Base-by-base conservation (phyloP, 2,888 invertebrate species). In the Eristalis arbustorum region DNA sequence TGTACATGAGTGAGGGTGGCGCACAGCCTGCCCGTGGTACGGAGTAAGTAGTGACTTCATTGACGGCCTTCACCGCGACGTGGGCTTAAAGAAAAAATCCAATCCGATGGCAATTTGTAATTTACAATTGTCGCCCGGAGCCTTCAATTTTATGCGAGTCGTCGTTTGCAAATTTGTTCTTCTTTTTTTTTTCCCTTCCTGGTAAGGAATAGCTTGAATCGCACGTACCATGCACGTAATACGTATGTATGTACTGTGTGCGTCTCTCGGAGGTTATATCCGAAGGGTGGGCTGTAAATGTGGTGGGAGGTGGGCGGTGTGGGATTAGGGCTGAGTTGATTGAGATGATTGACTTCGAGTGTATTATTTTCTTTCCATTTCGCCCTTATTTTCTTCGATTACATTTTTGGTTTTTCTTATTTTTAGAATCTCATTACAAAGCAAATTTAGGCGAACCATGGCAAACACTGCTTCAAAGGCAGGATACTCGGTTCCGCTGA, bases 121-220 rank as follows among this genome's bases (percentile, higher is more conserved):
- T 87, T 87, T 87, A 75, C 87, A 87, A 87, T 87, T 87, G 87
- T 82, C 87, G 87, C 87, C 87, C 72, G 62, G 78, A 82, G 85
- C 74, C 73, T 40, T 62, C 82, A 78, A 75, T 79, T 75, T 14
- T 71, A 62, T 72, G 62, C 59, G 31, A 40, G 74, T 66, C 69
- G 68, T 79, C 79, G 84, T 79, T 71, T 71, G 67, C 64, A 79
- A 71, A 74, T 78, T 72, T 49, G 57, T 28, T 63, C 31, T 72
- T 49, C 62, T 31, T 63, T 31, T 63, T 67, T 71, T 67, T 74
- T n/a, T n/a, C n/a, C 56, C 23, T 62, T 74, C 61, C 23, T 59
- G 71, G 37, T 37, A 37, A 62, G 69, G 64, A 78, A 80, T 49
- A 68, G 71, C 75, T 49, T 66, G 62, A 68, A 59, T 11, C 11